Conservation (phyloP, 2,113 vertebrate genomes). For the Terrapene triunguis region DNA sequence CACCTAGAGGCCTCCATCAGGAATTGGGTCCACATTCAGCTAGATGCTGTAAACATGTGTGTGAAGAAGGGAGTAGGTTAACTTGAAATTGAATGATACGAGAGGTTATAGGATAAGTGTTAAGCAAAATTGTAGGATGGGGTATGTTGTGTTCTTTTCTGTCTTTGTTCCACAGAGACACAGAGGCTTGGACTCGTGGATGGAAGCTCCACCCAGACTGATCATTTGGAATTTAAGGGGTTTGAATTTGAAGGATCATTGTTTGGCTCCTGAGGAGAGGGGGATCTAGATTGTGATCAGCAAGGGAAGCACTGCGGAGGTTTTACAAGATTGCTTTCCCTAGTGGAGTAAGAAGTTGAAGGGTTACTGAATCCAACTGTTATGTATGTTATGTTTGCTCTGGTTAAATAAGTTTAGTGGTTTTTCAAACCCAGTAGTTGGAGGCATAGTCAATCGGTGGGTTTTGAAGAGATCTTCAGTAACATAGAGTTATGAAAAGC, state of each 20-base stretch:
- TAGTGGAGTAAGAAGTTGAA: neutral
- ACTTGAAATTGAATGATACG: neutral
- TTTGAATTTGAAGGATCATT: neutral
- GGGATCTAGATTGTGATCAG: neutral
- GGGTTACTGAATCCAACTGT: neutral
- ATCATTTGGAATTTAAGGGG: neutral
- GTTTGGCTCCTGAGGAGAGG: neutral
- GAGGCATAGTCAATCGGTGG: neutral
- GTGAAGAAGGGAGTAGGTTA: neutral
- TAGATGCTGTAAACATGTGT: accelerated
- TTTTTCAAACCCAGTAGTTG: neutral
- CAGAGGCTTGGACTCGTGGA: neutral
- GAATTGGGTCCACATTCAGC: neutral
- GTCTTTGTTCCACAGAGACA: neutral
- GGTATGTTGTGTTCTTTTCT: neutral
- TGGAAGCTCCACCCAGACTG: neutral
- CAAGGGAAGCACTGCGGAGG: neutral
- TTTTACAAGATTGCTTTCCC: neutral
- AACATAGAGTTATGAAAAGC: neutral
- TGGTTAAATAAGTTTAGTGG: neutral
- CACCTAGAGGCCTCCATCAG: neutral
- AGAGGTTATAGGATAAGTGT: neutral
- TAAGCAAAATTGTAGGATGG: neutral
- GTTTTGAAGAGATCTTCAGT: neutral
- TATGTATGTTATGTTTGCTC: neutral